Evolutionary conservation across 2,797 vertebrate species (phyloP), one percentile per base, ranked within the genome.

Genomic region (Apogon hyalosoma): DNA sequence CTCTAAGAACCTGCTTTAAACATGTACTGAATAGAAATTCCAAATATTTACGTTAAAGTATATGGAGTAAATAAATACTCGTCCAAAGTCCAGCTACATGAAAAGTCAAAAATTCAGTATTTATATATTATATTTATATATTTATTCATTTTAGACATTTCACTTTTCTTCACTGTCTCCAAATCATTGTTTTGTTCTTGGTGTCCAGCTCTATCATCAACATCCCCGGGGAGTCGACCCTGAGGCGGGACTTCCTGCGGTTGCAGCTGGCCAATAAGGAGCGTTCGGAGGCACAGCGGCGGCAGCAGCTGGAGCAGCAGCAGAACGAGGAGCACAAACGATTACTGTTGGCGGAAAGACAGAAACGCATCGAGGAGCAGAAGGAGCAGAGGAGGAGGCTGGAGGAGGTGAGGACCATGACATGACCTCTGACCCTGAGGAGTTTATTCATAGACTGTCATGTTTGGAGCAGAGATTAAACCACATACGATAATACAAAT

Each of bases 311-410:
- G 88, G 96, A 97, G 82, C 96, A 97, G 70, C 95, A 97, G 89
- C 96, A 98, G 89, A 98, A 98, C 0, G 97, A 98, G 76, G 96
- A 97, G 84, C 96, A 97, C 93, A 98, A 98, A 88, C 90, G 96
- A 63, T 92, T 97, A 39, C 83, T 98, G 63, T 84, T 99, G 93
- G 96, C 96, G 0, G 97, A 98, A 90, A 91, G 97, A 74, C 97
- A 99, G 91, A 98, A 98, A 73, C 95, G 97, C 80, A 98, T 98
- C 0, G 97, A 99, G 90, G 97, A 98, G 88, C 97, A 98, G 92
- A 97, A 96, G 90, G 96, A 97, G 85, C 97, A 98, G 92, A 93
- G 97, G 72, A 80, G 95, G 40, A 87, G 95, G 63, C 90, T 98
- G 78, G 97, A 98, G 88, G 96, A 98, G 96, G 97, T 98, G 85